Conservation (phyloP, 2,888 invertebrate species). For the Rhagophthalmus giganteus region DNA sequence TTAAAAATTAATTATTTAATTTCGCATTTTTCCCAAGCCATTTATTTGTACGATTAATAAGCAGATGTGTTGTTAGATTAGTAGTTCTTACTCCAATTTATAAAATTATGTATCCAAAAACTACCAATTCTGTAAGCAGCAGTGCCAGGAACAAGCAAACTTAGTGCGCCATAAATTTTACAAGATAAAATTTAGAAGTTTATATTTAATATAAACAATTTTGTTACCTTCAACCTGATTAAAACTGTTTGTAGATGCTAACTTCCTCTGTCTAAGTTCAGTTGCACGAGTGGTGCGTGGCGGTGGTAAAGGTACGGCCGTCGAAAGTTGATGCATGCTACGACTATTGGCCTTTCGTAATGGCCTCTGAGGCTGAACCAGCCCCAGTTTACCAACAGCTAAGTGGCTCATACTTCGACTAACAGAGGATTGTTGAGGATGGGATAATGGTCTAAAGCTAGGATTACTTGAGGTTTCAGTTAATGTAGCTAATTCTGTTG, state of each 20-base stretch:
- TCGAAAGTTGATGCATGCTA: conserved; percentile 54
- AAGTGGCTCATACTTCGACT: conserved; percentile 67
- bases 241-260: conserved; percentile 47
- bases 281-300: conserved; percentile 54
- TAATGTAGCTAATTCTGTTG: conserved; percentile 52
- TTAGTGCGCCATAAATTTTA: conserved; percentile 5
- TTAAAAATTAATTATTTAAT: no score
- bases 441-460: conserved; percentile 47
- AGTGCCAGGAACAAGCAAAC: conserved; percentile 5
- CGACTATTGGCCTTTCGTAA: conserved; percentile 54
- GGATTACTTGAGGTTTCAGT: conserved; percentile 44
- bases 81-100: no score
- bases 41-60: no score
- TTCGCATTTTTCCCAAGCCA: no score
- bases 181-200: not conserved
- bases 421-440: conserved; percentile 47
- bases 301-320: conserved; percentile 46
- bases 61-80: no score
- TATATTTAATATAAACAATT: conserved; percentile 10
- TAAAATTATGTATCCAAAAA: no score
- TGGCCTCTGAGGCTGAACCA: conserved; percentile 51
- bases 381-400: conserved; percentile 57
- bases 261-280: conserved; percentile 54
- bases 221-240: conserved; percentile 49
- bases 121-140: not conserved